Conservation (phyloP, 2,797 vertebrate genomes). For the Apogon hyalosoma region DNA sequence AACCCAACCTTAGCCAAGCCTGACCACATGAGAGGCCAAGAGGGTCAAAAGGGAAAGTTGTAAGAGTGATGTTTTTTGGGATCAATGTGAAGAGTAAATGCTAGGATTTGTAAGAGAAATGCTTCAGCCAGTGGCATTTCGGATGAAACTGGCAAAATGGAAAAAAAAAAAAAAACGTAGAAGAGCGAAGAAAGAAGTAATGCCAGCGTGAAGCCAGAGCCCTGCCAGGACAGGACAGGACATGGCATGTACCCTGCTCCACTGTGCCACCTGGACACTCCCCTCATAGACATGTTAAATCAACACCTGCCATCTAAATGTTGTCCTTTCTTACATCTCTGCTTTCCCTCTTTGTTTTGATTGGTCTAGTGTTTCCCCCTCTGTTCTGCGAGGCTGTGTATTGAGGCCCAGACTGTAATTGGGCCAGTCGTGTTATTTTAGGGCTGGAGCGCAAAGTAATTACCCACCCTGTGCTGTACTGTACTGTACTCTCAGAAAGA, state of each 20-base stretch:
- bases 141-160: slow-evolving; percentile 8
- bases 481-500: slow-evolving; percentile 50
- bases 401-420: slow-evolving; percentile 84
- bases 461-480: slow-evolving; percentile 75
- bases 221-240: slow-evolving; percentile 40
- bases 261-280: slow-evolving; percentile 52
- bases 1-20: slow-evolving; percentile 57
- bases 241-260: slow-evolving; percentile 33
- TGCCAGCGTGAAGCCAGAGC: slow-evolving; percentile 31
- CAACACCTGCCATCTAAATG: slow-evolving; percentile 62
- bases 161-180: not conserved
- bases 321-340: slow-evolving; percentile 56
- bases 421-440: slow-evolving; percentile 86
- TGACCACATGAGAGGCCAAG: slow-evolving; percentile 67
- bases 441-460: slow-evolving; percentile 83
- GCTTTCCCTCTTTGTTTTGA: slow-evolving; percentile 66
- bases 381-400: slow-evolving; percentile 72
- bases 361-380: slow-evolving; percentile 65
- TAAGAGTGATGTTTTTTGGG: slow-evolving; percentile 19
- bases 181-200: slow-evolving; percentile 4
- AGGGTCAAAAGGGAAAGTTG: slow-evolving; percentile 50
- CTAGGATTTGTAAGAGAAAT: slow-evolving; percentile 27
- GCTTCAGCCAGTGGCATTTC: not conserved
- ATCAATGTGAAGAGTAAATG: slow-evolving; percentile 11
- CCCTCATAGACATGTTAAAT: slow-evolving; percentile 52